Conservation (phyloP, 2,113 vertebrate genomes). For the Aptenodytes forsteri region DNA sequence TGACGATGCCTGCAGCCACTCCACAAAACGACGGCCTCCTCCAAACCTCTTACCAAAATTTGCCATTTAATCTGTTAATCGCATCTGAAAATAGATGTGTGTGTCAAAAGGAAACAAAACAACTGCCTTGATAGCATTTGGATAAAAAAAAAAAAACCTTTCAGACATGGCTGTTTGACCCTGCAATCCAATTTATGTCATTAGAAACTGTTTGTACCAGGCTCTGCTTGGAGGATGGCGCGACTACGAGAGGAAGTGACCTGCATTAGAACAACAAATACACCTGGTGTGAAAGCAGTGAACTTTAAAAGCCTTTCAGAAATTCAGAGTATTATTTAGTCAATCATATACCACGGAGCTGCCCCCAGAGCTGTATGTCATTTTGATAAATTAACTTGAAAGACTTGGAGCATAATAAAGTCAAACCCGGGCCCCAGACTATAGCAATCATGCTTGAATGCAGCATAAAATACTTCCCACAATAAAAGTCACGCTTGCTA, state of each 20-base stretch:
- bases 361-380: conserved; percentile 56
- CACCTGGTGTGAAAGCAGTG: conserved; percentile 55
- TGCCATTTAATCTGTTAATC: background rate
- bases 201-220: background rate
- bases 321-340: conserved; percentile 66
- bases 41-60: background rate
- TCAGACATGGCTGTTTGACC: background rate
- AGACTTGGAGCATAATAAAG: conserved; percentile 53
- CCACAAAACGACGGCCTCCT: background rate
- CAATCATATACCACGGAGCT: conserved; percentile 72
- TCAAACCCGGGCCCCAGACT: conserved; percentile 22
- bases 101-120: background rate
- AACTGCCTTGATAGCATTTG: background rate
- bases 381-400: conserved; percentile 75
- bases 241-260: background rate
- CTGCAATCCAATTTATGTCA: background rate
- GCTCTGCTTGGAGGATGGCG: background rate
- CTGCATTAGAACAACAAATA: conserved; percentile 28
- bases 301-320: conserved; percentile 51
- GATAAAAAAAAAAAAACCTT: background rate
- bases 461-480: conserved; percentile 51
- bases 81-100: background rate
- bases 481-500: conserved; percentile 60
- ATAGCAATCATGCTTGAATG: conserved; percentile 43
- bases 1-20: background rate